phyloP scores from a whole-genome alignment of 2,797 vertebrate species.

The Yasuhikotakia modesta region DNA sequence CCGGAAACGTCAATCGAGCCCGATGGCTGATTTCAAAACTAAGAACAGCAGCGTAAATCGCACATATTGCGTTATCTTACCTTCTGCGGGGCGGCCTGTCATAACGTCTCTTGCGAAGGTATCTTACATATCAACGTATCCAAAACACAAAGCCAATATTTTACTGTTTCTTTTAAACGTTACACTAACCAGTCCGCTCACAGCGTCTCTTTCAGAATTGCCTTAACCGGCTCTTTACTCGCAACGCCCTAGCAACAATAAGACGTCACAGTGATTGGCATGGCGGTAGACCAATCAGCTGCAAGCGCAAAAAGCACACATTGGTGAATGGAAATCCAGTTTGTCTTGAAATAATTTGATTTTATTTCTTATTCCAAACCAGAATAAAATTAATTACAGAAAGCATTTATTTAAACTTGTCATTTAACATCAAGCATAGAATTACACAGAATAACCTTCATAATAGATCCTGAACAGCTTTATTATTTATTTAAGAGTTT shows the following conservation, averaged over 20 bases:
- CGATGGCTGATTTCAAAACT: conserved; percentile 33
- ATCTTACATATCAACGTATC: conserved; percentile 18
- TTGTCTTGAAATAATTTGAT: background rate
- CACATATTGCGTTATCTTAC: conserved; percentile 27
- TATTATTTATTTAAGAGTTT: background rate
- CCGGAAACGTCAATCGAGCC: conserved; percentile 25
- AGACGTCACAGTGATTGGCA: conserved; percentile 58
- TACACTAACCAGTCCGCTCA: background rate
- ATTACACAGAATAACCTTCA: background rate
- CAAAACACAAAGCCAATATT: background rate
- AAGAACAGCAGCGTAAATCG: conserved; percentile 10
- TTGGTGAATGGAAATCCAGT: conserved; percentile 24
- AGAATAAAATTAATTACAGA: background rate
- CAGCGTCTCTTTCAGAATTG: conserved; percentile 35
- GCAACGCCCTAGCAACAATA: conserved; percentile 66
- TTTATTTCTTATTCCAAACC: background rate
- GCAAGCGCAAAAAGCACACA: background rate
- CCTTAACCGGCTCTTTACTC: conserved; percentile 45
- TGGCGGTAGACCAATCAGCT: conserved; percentile 30
- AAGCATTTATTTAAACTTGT: background rate
- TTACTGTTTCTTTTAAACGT: background rate
- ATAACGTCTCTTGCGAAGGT: background rate
- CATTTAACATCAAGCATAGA: background rate
- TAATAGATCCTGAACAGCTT: background rate
- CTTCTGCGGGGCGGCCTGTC: conserved; percentile 10